Percentiles rank a stretch among this genome's conserved stretches.
These are phyloP conservation scores for Lates japonicus DNA, from an alignment of 2,797 vertebrate genomes.

Conservation along the genomic window DNA sequence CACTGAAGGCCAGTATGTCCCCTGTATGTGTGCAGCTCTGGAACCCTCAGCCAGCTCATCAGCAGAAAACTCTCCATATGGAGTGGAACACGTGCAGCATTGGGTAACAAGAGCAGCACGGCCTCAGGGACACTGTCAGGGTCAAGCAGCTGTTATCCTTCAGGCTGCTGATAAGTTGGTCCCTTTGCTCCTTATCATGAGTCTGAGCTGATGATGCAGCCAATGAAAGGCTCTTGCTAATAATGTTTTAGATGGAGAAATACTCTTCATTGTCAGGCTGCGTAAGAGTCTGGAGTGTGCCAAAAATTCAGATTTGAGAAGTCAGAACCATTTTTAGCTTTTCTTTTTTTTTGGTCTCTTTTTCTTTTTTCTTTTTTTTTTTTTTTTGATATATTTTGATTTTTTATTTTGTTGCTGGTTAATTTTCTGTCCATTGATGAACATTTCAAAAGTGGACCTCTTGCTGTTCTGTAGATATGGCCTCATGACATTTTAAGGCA, in stretches of 20 bases:
- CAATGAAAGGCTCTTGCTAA: background rate
- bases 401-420: no score
- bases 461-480: background rate
- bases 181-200: conserved; percentile 30
- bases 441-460: background rate
- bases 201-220: conserved; percentile 3
- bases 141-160: conserved; percentile 87
- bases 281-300: background rate
- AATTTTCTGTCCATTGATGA: background rate
- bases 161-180: conserved; percentile 67
- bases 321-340: no score
- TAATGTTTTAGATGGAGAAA: background rate
- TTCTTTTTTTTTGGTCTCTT: no score
- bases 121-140: conserved; percentile 77
- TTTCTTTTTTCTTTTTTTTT: no score
- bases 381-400: no score
- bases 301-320: no score
- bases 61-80: background rate
- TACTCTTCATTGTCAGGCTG: background rate
- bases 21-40: background rate
- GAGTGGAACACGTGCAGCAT: conserved; percentile 32
- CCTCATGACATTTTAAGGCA: background rate
- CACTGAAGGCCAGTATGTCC: background rate
- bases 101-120: background rate
- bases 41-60: background rate